A percentile compares a stretch with the other conserved stretches of the same genome.
phyloP scores from a whole-genome alignment of 2,888 invertebrate species.

The Tridacna gigas region DNA sequence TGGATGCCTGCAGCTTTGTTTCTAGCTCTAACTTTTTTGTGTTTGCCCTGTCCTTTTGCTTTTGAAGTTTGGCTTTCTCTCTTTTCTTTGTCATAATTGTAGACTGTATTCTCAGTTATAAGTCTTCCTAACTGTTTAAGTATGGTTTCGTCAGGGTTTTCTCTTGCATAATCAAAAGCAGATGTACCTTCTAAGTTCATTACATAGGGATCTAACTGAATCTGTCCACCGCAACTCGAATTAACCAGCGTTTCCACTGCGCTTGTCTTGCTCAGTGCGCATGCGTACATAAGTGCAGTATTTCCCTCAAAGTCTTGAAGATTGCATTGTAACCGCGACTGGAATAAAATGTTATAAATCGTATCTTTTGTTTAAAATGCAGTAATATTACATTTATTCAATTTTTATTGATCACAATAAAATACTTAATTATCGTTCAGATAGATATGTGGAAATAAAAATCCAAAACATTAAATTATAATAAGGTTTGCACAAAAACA shows the following conservation, averaged over 20 bases:
- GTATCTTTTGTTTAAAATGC: too few species aligned
- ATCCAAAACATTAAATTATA: too few species aligned
- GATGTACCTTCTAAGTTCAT: constrained; percentile 50
- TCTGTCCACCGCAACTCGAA: constrained; percentile 27
- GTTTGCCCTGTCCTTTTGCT: constrained; percentile 5
- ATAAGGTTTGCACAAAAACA: too few species aligned
- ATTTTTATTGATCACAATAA: too few species aligned
- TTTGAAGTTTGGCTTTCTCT: not conserved
- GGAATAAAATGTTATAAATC: constrained; percentile 5
- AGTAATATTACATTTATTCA: too few species aligned
- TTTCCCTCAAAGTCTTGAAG: constrained; percentile 62
- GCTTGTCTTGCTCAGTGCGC: constrained; percentile 50
- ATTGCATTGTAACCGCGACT: constrained; percentile 57
- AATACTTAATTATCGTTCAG: too few species aligned
- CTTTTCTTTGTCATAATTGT: constrained; percentile 7
- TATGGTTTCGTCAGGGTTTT: constrained; percentile 29
- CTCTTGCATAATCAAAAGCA: constrained; percentile 51
- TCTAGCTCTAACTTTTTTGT: not conserved
- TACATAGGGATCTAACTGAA: constrained; percentile 38
- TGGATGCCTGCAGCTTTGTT: constrained; percentile 1
- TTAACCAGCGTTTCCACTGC: constrained; percentile 42
- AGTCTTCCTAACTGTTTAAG: not conserved
- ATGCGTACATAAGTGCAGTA: constrained; percentile 67
- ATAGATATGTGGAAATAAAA: too few species aligned
- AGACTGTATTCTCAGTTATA: not conserved